Percentiles rank a stretch among this genome's conserved stretches.
phyloP scores from a whole-genome alignment of 2,797 vertebrate species.

The Coregonus ussuriensis region DNA sequence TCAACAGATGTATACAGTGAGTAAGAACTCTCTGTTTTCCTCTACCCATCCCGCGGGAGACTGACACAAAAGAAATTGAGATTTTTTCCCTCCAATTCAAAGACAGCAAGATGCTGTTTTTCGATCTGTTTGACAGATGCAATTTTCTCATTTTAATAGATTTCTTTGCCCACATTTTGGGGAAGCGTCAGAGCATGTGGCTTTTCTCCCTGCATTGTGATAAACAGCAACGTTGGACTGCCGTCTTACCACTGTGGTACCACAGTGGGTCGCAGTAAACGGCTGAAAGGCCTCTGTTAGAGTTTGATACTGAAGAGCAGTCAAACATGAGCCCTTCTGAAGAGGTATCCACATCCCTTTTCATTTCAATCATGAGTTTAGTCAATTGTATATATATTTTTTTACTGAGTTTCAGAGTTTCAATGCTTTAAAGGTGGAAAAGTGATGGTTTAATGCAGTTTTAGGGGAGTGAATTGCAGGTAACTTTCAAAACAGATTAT shows the following conservation, averaged over 20 bases:
- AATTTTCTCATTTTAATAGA: conserved; percentile 63
- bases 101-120: conserved; percentile 32
- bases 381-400: conserved; percentile 37
- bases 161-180: conserved; percentile 51
- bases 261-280: conserved; percentile 65
- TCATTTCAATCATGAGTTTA: conserved; percentile 29
- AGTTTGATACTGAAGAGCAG: conserved; percentile 64
- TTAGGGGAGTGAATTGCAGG: not conserved
- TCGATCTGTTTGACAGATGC: conserved; percentile 54
- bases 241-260: conserved; percentile 56
- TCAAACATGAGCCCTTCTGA: conserved; percentile 34
- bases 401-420: conserved; percentile 23
- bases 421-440: conserved; percentile 12
- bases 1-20: not conserved
- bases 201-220: conserved; percentile 11
- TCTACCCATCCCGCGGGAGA: conserved; percentile 43
- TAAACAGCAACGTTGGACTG: conserved; percentile 36
- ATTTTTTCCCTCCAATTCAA: not conserved
- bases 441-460: conserved; percentile 12
- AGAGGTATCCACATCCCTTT: conserved; percentile 26
- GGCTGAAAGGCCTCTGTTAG: conserved; percentile 55
- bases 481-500: not conserved
- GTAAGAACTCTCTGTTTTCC: conserved; percentile 22
- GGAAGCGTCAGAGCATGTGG: conserved; percentile 31
- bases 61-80: conserved; percentile 46